Percentiles rank a stretch among this genome's conserved stretches.
These are phyloP conservation scores for Aphodius sticticus DNA, from an alignment of 2,888 invertebrate genomes.

Conservation along the genomic window DNA sequence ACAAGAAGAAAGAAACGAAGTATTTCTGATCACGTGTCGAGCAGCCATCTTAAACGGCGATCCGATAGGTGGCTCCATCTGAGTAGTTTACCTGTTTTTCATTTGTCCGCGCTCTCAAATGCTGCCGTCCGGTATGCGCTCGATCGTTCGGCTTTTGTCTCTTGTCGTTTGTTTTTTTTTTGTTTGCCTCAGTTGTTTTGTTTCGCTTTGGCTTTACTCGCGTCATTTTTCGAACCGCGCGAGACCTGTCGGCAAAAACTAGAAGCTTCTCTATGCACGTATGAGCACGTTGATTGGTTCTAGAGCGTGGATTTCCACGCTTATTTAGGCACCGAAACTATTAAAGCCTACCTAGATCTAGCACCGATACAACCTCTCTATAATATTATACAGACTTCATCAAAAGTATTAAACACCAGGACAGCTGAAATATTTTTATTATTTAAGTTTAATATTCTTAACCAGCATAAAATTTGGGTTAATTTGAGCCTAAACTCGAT, in stretches of 20 bases:
- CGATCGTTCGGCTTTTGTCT: neutral
- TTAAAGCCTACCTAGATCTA: neutral
- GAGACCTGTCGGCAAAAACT: neutral
- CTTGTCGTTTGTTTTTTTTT: neutral
- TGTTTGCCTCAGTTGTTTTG: neutral
- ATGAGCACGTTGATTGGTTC: neutral
- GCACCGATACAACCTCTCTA: neutral
- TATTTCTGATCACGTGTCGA: slow-evolving; percentile 19
- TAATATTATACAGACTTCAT: neutral
- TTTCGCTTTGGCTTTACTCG: neutral
- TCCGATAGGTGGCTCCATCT: neutral
- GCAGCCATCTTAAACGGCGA: slow-evolving; percentile 18
- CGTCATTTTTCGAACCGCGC: neutral
- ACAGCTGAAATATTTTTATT: neutral
- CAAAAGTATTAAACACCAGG: neutral
- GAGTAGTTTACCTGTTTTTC: slow-evolving; percentile 19
- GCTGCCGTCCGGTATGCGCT: slow-evolving; percentile 4
- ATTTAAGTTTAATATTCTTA: neutral
- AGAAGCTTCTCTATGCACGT: slow-evolving; percentile 4
- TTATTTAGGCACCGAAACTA: neutral
- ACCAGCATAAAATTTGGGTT: neutral
- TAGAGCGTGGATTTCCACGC: slow-evolving; percentile 4
- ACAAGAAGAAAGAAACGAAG: slow-evolving; percentile 8
- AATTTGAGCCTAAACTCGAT: neutral
- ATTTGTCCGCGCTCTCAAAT: slow-evolving; percentile 10